These are phyloP conservation scores for Trissolcus japonicus DNA, from an alignment of 2,888 invertebrate species.

Conservation along the genomic window DNA sequence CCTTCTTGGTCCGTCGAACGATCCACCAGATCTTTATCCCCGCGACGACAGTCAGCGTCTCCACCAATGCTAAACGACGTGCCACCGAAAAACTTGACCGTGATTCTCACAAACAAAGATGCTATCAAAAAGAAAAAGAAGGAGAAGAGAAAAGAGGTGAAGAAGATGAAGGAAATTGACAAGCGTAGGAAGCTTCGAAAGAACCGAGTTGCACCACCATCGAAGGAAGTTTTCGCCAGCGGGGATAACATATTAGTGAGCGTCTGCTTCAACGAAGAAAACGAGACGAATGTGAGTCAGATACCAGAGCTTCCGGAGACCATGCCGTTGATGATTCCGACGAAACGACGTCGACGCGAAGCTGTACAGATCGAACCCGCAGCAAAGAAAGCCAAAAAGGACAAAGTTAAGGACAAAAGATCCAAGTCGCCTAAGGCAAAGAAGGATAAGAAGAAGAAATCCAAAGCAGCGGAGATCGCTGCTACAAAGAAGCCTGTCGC, in stretches of 20 bases:
- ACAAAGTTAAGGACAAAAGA: conserved; percentile 73
- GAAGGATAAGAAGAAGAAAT: conserved; percentile 75
- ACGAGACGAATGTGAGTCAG: conserved; percentile 63
- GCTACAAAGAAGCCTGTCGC: conserved; percentile 86
- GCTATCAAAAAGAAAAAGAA: conserved; percentile 77
- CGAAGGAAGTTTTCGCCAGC: conserved; percentile 94
- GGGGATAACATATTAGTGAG: conserved; percentile 95
- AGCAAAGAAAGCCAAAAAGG: conserved; percentile 75
- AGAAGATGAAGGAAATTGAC: conserved; percentile 71
- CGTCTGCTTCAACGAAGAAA: conserved; percentile 89
- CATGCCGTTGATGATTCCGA: conserved; percentile 69
- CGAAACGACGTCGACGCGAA: conserved; percentile 76
- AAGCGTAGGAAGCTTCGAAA: conserved; percentile 75
- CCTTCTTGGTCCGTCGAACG: conserved; percentile 81
- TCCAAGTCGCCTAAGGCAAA: conserved; percentile 70
- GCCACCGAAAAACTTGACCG: conserved; percentile 79
- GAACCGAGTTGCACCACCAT: conserved; percentile 81
- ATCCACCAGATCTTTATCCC: conserved; percentile 69
- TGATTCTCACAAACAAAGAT: conserved; percentile 80
- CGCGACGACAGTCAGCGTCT: conserved; percentile 78
- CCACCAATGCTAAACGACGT: conserved; percentile 74
- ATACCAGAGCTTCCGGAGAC: conserved; percentile 69
- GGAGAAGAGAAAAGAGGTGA: conserved; percentile 77
- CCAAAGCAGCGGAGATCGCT: conserved; percentile 75
- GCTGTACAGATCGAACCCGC: conserved; percentile 67